Evolutionary conservation across 2,888 invertebrate genomes (phyloP).

Genomic region (Perizoma affinitatum): DNA sequence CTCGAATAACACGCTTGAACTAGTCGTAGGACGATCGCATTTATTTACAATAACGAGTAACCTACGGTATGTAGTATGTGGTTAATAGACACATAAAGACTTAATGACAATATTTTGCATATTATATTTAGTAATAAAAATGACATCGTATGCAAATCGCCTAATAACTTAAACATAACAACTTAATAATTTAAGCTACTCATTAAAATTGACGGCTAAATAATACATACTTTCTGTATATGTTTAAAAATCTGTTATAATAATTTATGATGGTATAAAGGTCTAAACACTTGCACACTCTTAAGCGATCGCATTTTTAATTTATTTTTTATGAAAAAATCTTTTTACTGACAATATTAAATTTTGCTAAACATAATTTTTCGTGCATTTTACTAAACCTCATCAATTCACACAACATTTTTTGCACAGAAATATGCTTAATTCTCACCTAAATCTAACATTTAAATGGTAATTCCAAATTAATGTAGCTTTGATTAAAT

Average conservation of each 20-base stretch:
- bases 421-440: no score
- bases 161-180: conserved; percentile 21
- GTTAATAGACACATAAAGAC: neutral
- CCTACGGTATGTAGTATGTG: conserved; percentile 2
- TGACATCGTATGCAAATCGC: conserved; percentile 15
- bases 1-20: conserved; percentile 47
- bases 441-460: no score
- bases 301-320: conserved; percentile 8
- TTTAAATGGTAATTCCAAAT: no score
- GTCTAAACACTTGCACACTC: conserved; percentile 16
- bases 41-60: conserved; percentile 46
- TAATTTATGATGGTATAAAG: conserved; percentile 19
- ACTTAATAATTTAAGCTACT: conserved; percentile 8
- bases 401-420: no score
- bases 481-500: no score
- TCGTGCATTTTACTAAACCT: no score
- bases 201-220: conserved; percentile 8
- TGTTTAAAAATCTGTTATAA: no score
- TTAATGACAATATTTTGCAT: conserved; percentile 40
- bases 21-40: conserved; percentile 64
- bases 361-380: no score
- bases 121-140: conserved; percentile 8
- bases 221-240: neutral
- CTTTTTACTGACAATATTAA: no score
- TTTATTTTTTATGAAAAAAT: neutral